phyloP scores from a whole-genome alignment of 2,797 vertebrate species.

The Xenentodon cancila region DNA sequence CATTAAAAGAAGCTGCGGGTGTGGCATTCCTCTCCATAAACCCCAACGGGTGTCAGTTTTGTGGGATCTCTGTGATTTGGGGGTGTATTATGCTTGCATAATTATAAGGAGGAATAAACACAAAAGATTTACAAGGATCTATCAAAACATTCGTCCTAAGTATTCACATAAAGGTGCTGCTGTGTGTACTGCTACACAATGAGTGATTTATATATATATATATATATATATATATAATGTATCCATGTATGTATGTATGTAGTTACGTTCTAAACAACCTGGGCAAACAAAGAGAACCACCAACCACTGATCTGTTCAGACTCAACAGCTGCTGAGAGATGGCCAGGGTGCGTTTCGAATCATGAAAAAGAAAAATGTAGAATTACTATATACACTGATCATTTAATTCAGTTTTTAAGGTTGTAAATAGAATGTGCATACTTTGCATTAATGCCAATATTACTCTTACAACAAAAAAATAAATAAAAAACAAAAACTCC shows the following conservation, averaged over 20 bases:
- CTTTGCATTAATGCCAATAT: background rate
- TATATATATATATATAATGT: background rate
- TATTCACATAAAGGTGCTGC: constrained; percentile 51
- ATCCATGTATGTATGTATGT: too few species aligned
- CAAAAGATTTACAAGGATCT: constrained; percentile 43
- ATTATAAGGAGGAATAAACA: constrained; percentile 29
- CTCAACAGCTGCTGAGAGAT: constrained; percentile 16
- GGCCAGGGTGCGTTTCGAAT: constrained; percentile 9
- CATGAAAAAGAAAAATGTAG: background rate
- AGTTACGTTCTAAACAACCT: constrained; percentile 20
- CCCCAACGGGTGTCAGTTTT: background rate
- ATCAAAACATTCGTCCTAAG: constrained; percentile 66
- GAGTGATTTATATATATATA: constrained; percentile 25
- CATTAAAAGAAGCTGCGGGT: background rate
- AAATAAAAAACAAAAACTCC: too few species aligned
- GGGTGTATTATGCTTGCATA: constrained; percentile 22
- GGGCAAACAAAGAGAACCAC: constrained; percentile 27
- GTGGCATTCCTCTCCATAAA: background rate
- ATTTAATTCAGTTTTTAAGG: background rate
- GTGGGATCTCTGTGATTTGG: constrained; percentile 21
- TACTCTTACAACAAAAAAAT: background rate
- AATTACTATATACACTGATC: background rate
- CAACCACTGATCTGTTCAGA: constrained; percentile 21
- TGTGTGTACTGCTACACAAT: constrained; percentile 63
- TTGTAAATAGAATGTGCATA: constrained; percentile 1